Base-by-base conservation (phyloP, 2,113 vertebrate species). In the Equus quagga region DNA sequence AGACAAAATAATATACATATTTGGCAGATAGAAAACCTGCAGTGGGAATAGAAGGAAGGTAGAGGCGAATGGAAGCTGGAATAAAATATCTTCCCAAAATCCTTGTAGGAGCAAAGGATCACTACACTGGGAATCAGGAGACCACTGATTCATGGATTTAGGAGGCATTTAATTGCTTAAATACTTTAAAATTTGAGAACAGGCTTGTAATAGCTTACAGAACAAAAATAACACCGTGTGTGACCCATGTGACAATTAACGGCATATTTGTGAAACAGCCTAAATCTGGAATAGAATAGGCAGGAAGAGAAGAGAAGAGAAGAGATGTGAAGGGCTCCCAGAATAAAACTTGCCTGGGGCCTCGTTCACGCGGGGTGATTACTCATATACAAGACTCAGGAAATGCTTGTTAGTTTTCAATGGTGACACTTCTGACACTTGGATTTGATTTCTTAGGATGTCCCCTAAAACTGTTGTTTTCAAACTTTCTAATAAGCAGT, bases 301-400 rank as follows among this genome's bases (percentile, higher is more conserved):
- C 51, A 92, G 85, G 51, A 95, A 94, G 64, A n/a, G 31, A 73
- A n/a, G 33, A 51, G 36, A 85, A 97, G 28, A 49, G 26, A 73
- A n/a, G 33, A 51, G 15, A 93, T 31, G 54, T 6, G 17, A 93
- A 88, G 51, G 49, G 6, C 33, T 91, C 62, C 85, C 78, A 93
- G 96, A 97, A 97, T 97, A 94, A 97, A 95, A 69, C 82, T 86
- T 87, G 93, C 85, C 93, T 75, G 21, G 1, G 92, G 84, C 19
- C 46, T 90, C 36, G 41, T 64, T 18, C 46, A 64, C 0, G 0
- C 76, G 82, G 46, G 44, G 65, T 64, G 44, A 93, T 88, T 89
- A 80, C 83, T 86, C 90, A 84, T 46, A 92, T 49, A 49, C 51
- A 49, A 19, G 91, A 96, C 89, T 93, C 82, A 70, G 85, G 51